Evolutionary conservation across 2,888 invertebrate genomes (phyloP), one percentile per base, ranked within the genome.

Genomic region (Clistopyga incitator): DNA sequence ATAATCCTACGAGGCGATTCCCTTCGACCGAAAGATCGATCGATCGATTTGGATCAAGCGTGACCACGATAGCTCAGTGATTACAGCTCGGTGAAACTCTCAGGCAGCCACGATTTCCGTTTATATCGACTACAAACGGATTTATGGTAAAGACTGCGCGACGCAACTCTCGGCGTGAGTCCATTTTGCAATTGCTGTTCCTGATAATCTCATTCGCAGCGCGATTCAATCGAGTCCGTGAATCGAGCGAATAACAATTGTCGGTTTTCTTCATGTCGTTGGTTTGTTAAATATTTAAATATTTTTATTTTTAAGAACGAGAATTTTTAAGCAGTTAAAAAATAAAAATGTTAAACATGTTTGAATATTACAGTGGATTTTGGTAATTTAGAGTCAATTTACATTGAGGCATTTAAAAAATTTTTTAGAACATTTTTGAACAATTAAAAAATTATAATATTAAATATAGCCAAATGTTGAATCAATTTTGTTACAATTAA

Each of bases 101-200:
- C 54, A 6, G 29, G 54, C 56, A n/a, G 56, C 56, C 56, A 42
- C 23, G 42, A 52, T 56, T 23, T 38, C 3, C 25, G 71, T 56
- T 71, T 71, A 71, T 71, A 71, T 71, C 56, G 71, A 56, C 56
- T 71, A 38, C 56, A 71, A 71, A 71, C 56, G 56, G 71, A 56
- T 71, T 71, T 71, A 56, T 71, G 71, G 56, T 71, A 23, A 71
- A 71, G 34, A 42, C 38, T 54, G 38, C 71, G n/a, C 52, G 20
- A 23, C 15, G 42, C 42, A 56, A 71, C 56, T 71, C 56, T 42
- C 34, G 42, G 18, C 38, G n/a, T 56, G n/a, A 20, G 52, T 20
- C 10, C 34, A 18, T n/a, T 13, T 42, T 20, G 20, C 64, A 42
- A 42, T 10, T 29, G 6, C 42, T 6, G 3, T 25, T n/a, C 13